phyloP scores from a whole-genome alignment of 2,113 vertebrate genomes.

The Diadophis punctatus region DNA sequence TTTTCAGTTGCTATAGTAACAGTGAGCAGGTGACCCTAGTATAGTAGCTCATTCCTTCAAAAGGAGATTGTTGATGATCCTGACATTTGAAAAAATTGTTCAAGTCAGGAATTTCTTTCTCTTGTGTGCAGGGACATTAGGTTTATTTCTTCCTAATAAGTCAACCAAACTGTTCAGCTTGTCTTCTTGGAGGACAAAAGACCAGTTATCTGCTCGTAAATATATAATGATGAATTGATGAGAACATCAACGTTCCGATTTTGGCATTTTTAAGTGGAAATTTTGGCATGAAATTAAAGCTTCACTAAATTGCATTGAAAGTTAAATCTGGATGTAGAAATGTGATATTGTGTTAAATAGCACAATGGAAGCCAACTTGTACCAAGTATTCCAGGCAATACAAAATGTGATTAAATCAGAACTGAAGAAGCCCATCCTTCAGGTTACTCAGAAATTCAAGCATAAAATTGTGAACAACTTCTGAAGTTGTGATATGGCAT shows the following conservation, averaged over 20 bases:
- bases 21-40: slow-evolving; percentile 5
- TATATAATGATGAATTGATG: not conserved
- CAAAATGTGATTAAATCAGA: not conserved
- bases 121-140: not conserved
- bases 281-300: not conserved
- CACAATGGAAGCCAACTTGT: not conserved
- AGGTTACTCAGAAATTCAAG: not conserved
- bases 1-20: slow-evolving; percentile 45
- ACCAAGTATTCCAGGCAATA: not conserved
- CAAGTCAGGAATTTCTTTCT: fast-evolving
- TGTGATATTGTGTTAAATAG: not conserved
- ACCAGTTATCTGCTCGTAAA: not conserved
- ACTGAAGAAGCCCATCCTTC: too few species aligned
- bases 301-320: not conserved
- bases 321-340: not conserved
- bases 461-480: not conserved
- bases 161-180: not conserved
- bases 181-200: not conserved
- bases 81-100: not conserved
- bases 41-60: slow-evolving; percentile 40
- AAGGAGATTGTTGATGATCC: slow-evolving; percentile 2
- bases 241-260: not conserved
- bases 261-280: not conserved
- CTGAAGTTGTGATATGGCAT: not conserved
- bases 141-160: not conserved